Conservation (phyloP, 1,140 invertebrate genomes). For the Wiebesia pumilae region DNA sequence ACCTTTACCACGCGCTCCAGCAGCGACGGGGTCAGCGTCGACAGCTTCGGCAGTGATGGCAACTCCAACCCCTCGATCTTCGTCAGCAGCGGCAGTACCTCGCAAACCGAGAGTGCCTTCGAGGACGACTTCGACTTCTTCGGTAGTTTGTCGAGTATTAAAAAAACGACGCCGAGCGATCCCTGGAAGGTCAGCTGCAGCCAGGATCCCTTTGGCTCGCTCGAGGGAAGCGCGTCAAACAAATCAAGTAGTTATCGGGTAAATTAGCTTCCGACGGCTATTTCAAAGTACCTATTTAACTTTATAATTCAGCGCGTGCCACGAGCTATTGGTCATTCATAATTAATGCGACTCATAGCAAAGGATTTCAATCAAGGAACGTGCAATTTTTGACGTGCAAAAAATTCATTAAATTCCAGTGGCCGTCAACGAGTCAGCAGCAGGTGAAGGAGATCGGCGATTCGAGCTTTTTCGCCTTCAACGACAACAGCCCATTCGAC, state of each 20-base stretch:
- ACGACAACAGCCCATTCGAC: slow-evolving; percentile 51
- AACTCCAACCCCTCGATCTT: slow-evolving; percentile 77
- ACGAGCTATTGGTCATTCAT: too few relatives aligned
- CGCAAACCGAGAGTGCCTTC: slow-evolving; percentile 84
- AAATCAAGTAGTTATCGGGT: slow-evolving; percentile 46
- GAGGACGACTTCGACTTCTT: slow-evolving; percentile 85
- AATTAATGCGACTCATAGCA: too few relatives aligned
- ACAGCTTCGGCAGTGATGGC: slow-evolving; percentile 84
- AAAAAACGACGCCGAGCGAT: slow-evolving; percentile 57
- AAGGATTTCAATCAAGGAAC: too few relatives aligned
- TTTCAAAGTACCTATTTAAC: too few relatives aligned
- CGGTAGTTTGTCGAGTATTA: slow-evolving; percentile 59
- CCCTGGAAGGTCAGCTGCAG: slow-evolving; percentile 66
- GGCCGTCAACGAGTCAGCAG: slow-evolving; percentile 28
- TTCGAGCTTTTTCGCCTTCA: slow-evolving; percentile 66
- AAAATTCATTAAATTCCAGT: background rate
- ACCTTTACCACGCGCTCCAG: slow-evolving; percentile 83
- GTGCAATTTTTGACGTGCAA: too few relatives aligned
- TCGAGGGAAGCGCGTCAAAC: slow-evolving; percentile 49
- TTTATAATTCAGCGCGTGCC: too few relatives aligned
- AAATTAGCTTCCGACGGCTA: background rate
- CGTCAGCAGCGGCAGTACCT: slow-evolving; percentile 80
- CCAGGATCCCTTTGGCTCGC: slow-evolving; percentile 66
- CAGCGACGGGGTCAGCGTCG: slow-evolving; percentile 83
- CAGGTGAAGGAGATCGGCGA: slow-evolving; percentile 62